Conservation (phyloP, 1,140 invertebrate species). For the Wasmannia auropunctata region DNA sequence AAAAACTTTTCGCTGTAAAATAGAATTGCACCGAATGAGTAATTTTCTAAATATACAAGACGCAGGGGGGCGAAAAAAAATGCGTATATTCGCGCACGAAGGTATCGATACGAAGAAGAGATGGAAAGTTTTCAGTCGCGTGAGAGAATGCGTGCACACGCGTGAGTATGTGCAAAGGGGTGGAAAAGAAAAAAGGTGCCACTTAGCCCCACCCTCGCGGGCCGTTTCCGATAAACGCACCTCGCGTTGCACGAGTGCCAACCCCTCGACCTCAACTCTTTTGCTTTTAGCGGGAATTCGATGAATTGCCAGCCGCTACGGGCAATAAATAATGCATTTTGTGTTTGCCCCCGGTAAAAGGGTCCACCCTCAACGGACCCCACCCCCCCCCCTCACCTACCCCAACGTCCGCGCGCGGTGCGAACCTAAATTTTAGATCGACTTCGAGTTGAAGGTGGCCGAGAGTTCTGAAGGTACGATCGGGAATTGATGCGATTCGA, state of each 20-base stretch:
- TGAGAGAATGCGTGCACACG: constrained; percentile 52
- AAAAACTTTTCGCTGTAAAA: background rate
- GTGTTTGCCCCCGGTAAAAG: constrained; percentile 81
- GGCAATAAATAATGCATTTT: constrained; percentile 82
- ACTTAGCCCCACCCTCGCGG: constrained; percentile 71
- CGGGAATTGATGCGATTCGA: constrained; percentile 57
- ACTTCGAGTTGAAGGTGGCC: constrained; percentile 67
- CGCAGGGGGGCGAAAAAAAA: background rate
- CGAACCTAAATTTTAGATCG: constrained; percentile 76
- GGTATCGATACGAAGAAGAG: background rate
- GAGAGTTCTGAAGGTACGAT: constrained; percentile 58
- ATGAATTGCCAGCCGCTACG: constrained; percentile 77
- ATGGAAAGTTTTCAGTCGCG: constrained; percentile 32
- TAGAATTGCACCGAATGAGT: background rate
- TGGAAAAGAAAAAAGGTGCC: constrained; percentile 70
- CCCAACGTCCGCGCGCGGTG: constrained; percentile 40
- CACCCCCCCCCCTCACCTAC: no score
- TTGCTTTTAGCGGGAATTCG: constrained; percentile 79
- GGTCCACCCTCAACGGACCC: constrained; percentile 70
- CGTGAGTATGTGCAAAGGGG: constrained; percentile 62
- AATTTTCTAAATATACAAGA: background rate
- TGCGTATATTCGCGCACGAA: background rate
- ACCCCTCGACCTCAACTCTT: constrained; percentile 76
- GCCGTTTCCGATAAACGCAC: constrained; percentile 64
- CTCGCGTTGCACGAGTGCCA: constrained; percentile 73